phyloP scores from a whole-genome alignment of 2,797 vertebrate species.

The Picus viridis region DNA sequence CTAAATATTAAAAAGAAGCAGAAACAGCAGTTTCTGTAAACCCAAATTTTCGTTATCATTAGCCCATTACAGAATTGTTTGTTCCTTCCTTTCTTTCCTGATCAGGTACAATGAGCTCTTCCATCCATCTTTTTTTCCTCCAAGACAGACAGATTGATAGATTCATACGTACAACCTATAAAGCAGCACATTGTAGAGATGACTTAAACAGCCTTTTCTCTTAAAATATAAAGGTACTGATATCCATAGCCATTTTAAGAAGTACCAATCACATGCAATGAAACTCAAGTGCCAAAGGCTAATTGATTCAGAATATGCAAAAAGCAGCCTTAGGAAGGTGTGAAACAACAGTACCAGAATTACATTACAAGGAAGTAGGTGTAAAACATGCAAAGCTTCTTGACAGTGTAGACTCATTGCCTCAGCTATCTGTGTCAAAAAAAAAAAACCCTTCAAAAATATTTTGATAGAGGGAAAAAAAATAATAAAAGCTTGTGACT shows the following conservation, averaged over 20 bases:
- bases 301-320: background rate
- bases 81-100: background rate
- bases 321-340: background rate
- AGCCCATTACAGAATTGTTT: background rate
- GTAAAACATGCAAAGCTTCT: background rate
- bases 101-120: constrained; percentile 16
- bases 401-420: background rate
- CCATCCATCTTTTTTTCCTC: background rate
- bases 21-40: constrained; percentile 45
- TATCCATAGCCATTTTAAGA: background rate
- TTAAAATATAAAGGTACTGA: background rate
- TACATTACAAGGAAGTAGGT: background rate
- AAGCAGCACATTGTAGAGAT: background rate
- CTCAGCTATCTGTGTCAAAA: background rate
- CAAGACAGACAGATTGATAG: background rate
- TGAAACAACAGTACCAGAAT: background rate
- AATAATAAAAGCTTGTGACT: background rate
- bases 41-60: constrained; percentile 36
- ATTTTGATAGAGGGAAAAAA: background rate
- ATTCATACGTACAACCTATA: background rate
- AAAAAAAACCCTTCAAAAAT: background rate
- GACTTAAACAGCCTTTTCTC: background rate
- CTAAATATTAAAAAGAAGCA: constrained; percentile 38
- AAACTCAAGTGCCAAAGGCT: background rate
- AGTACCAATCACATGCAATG: background rate